Evolutionary conservation across 2,797 vertebrate genomes (phyloP).

Genomic region (Melanotaenia maccullochi): DNA sequence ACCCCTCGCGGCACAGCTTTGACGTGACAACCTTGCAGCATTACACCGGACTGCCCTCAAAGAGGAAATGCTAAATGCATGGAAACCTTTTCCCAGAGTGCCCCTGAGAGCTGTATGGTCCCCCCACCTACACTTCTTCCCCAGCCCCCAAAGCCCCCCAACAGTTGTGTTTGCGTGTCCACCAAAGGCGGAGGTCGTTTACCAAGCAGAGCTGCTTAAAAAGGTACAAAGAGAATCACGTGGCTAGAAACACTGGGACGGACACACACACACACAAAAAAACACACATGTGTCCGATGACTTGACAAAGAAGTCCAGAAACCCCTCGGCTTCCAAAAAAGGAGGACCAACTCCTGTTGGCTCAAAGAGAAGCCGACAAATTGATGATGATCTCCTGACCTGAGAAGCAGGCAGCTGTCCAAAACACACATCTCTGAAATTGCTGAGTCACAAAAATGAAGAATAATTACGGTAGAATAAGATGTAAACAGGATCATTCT

Average conservation of each 20-base stretch:
- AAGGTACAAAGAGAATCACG: slow-evolving; percentile 52
- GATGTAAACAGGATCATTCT: slow-evolving; percentile 21
- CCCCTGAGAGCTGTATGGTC: slow-evolving; percentile 50
- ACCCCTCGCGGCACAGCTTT: slow-evolving; percentile 42
- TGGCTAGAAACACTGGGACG: slow-evolving; percentile 39
- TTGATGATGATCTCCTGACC: slow-evolving; percentile 69
- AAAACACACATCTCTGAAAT: slow-evolving; percentile 39
- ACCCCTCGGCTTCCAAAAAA: slow-evolving; percentile 39
- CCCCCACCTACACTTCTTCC: neutral
- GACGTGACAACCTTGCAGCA: slow-evolving; percentile 61
- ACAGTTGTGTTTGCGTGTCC: slow-evolving; percentile 37
- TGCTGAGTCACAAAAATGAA: slow-evolving; percentile 15
- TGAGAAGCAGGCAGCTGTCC: slow-evolving; percentile 30
- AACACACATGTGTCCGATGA: slow-evolving; percentile 12
- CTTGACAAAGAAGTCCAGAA: slow-evolving; percentile 38
- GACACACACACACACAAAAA: slow-evolving; percentile 19
- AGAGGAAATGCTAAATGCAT: slow-evolving; percentile 84
- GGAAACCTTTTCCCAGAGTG: slow-evolving; percentile 80
- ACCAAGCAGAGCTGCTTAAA: slow-evolving; percentile 59
- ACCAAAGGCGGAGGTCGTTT: slow-evolving; percentile 58
- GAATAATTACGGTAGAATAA: slow-evolving; percentile 1
- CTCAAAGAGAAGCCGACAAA: slow-evolving; percentile 63
- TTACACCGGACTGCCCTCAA: slow-evolving; percentile 46
- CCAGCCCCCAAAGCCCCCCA: neutral
- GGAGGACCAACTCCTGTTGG: slow-evolving; percentile 53